These are phyloP conservation scores for Pontoporia blainvillei DNA, from an alignment of 2,113 vertebrate species.

Conservation along the genomic window DNA sequence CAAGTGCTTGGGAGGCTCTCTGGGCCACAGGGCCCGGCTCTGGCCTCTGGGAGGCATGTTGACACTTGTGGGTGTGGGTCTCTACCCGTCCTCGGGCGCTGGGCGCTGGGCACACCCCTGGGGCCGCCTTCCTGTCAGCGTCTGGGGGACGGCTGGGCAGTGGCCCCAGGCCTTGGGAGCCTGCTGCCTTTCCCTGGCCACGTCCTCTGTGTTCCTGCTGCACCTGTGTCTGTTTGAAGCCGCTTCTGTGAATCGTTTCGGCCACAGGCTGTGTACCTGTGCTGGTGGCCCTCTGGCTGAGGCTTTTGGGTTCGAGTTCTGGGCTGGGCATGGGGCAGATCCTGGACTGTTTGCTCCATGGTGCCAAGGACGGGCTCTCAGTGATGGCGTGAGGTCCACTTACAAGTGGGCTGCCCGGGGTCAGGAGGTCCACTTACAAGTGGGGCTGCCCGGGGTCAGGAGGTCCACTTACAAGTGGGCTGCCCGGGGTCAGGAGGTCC, in stretches of 20 bases:
- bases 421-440: not conserved
- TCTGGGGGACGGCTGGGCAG: not conserved
- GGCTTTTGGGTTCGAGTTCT: conserved; percentile 22
- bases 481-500: not conserved
- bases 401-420: not conserved
- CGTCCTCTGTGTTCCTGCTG: not conserved
- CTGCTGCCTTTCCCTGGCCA: rapidly evolving
- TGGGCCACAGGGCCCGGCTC: not conserved
- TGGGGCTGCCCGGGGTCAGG: not conserved
- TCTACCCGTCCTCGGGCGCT: not conserved
- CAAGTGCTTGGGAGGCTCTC: not conserved
- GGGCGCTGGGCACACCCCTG: not conserved
- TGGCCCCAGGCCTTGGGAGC: not conserved
- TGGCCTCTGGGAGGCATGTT: too few species aligned
- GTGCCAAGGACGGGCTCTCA: not conserved
- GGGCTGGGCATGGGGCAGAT: not conserved
- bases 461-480: not conserved
- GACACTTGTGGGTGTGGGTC: too few species aligned
- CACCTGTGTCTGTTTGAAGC: not conserved
- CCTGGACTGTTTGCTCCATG: not conserved
- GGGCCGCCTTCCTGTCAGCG: not conserved
- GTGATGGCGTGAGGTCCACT: not conserved
- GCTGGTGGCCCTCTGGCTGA: conserved; percentile 55
- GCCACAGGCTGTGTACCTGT: not conserved
- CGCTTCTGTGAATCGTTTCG: conserved; percentile 38